Conservation (phyloP, 2,797 vertebrate species). For the Liasis olivaceus region DNA sequence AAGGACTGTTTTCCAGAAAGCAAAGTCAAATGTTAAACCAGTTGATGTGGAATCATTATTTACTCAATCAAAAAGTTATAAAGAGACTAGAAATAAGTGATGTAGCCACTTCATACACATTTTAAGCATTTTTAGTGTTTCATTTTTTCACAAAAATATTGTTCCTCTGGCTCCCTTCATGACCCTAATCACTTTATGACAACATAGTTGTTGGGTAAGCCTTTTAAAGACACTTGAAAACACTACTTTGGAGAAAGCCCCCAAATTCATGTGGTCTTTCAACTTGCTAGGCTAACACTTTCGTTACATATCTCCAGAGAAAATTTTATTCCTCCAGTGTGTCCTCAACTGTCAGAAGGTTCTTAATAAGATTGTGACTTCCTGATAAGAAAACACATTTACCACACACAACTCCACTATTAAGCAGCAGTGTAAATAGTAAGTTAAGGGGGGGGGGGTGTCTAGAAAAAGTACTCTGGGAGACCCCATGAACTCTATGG, state of each 20-base stretch:
- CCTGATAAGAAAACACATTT: background rate
- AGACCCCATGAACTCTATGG: background rate
- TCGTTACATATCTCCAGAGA: background rate
- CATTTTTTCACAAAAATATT: background rate
- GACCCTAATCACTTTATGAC: background rate
- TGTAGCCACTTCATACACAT: background rate
- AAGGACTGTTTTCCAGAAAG: constrained; percentile 54
- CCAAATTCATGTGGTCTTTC: background rate
- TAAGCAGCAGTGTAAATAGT: background rate
- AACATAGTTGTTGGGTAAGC: background rate
- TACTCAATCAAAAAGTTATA: background rate
- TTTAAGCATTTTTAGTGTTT: background rate
- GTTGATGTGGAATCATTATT: constrained; percentile 9
- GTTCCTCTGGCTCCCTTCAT: background rate
- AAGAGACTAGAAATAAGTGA: background rate
- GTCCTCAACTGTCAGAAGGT: background rate
- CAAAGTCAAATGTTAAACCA: background rate
- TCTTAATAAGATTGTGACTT: background rate
- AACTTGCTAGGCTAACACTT: background rate
- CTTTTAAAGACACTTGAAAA: background rate
- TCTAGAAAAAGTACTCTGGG: background rate
- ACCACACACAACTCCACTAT: background rate
- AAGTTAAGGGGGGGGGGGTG: background rate
- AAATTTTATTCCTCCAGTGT: background rate
- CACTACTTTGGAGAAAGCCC: background rate